A percentile compares a stretch with the other conserved stretches of the same genome.
Evolutionary conservation across 2,888 invertebrate species (phyloP).

Genomic region (Clusia tigrina): DNA sequence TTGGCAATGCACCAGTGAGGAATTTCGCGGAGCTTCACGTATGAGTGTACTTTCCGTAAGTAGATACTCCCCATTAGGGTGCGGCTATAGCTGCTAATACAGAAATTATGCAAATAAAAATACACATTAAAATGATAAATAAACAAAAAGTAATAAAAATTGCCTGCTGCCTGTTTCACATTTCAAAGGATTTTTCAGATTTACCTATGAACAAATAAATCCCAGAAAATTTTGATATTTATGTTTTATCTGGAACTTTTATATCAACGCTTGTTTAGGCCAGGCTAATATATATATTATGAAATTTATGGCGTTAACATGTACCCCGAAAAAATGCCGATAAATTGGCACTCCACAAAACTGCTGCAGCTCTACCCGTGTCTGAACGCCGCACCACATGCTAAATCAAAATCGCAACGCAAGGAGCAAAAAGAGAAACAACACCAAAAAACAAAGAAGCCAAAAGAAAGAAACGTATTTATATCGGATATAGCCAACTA

Average conservation of each 20-base stretch:
- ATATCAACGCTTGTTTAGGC: background rate
- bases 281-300: background rate
- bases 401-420: background rate
- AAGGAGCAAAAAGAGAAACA: background rate
- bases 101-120: no score
- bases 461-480: background rate
- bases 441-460: background rate
- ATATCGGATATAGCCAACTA: background rate
- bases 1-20: no score
- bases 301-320: constrained; percentile 4
- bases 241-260: no score
- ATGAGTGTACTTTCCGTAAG: no score
- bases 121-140: no score
- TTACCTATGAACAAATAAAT: background rate
- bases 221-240: background rate
- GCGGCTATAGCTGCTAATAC: no score
- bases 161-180: background rate
- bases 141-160: no score
- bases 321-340: background rate
- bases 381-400: background rate
- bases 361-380: no score
- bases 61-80: no score
- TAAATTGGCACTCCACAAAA: constrained; percentile 3
- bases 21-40: no score
- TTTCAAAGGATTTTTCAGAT: background rate